Percentiles rank a stretch among this genome's conserved stretches.
Evolutionary conservation across 2,113 vertebrate genomes (phyloP).

Genomic region (Coturnix japonica): DNA sequence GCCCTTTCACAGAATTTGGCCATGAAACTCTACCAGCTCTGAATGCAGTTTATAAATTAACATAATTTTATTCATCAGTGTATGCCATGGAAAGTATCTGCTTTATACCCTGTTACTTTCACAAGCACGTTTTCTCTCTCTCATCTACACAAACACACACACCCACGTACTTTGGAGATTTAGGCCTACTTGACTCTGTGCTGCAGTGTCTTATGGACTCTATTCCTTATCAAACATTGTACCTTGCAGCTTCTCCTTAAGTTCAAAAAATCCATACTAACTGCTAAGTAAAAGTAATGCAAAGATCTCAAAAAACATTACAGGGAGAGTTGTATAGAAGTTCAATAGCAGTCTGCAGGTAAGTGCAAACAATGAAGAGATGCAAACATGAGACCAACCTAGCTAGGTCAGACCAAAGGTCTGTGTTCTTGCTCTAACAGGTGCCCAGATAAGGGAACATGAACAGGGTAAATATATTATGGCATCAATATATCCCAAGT

Average conservation of each 20-base stretch:
- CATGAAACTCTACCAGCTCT: slow-evolving; percentile 35
- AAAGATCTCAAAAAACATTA: slow-evolving; percentile 2
- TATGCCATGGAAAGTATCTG: slow-evolving; percentile 53
- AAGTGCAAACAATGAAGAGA: slow-evolving; percentile 37
- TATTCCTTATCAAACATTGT: not conserved
- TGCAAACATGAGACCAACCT: slow-evolving; percentile 25
- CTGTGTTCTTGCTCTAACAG: slow-evolving; percentile 36
- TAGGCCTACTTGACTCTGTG: not conserved
- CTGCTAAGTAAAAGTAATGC: slow-evolving; percentile 24
- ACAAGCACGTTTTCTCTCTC: not conserved
- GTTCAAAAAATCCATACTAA: slow-evolving; percentile 15
- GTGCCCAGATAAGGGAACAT: slow-evolving; percentile 54
- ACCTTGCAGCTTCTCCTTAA: not conserved
- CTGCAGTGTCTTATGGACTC: not conserved
- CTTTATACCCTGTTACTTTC: slow-evolving; percentile 48
- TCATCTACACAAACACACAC: not conserved
- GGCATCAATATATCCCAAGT: not conserved
- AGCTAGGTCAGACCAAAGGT: slow-evolving; percentile 54
- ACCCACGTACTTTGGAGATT: not conserved
- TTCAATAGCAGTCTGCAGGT: slow-evolving; percentile 29
- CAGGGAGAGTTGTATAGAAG: not conserved
- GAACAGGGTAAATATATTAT: not conserved
- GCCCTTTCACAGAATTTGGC: slow-evolving; percentile 20
- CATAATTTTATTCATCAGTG: slow-evolving; percentile 15
- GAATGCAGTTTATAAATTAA: slow-evolving; percentile 53